Conservation (phyloP, 1,140 invertebrate species). For the Cydia amplana region DNA sequence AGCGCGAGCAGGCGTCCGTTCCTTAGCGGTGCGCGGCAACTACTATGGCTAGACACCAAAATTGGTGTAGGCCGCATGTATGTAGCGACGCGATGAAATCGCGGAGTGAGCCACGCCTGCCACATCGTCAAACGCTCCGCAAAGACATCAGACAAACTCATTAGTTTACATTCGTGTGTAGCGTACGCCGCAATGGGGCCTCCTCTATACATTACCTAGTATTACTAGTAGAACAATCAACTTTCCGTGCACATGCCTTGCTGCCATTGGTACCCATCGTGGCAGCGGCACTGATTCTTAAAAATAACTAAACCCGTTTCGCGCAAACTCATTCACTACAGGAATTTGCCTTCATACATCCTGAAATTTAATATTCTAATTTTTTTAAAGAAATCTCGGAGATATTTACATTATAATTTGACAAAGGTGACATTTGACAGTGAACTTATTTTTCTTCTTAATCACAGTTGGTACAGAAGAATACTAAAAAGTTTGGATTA, state of each 20-base stretch:
- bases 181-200: too few species aligned
- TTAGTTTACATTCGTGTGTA: too few species aligned
- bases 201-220: slow-evolving; percentile 46
- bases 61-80: too few species aligned
- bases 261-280: neutral
- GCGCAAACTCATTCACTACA: neutral
- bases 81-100: too few species aligned
- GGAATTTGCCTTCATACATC: neutral
- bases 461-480: neutral
- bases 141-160: too few species aligned
- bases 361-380: neutral
- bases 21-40: too few species aligned
- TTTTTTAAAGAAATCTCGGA: neutral
- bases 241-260: neutral
- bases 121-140: too few species aligned
- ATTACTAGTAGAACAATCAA: slow-evolving; percentile 37
- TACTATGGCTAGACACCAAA: too few species aligned
- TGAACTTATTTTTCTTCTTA: neutral
- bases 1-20: too few species aligned
- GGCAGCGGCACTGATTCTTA: neutral
- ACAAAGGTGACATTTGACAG: neutral
- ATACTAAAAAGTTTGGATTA: neutral
- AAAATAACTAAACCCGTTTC: neutral
- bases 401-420: slow-evolving; percentile 21
- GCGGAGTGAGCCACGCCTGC: too few species aligned